Evolutionary conservation across 2,797 vertebrate species (phyloP).

Genomic region (Paguma larvata): DNA sequence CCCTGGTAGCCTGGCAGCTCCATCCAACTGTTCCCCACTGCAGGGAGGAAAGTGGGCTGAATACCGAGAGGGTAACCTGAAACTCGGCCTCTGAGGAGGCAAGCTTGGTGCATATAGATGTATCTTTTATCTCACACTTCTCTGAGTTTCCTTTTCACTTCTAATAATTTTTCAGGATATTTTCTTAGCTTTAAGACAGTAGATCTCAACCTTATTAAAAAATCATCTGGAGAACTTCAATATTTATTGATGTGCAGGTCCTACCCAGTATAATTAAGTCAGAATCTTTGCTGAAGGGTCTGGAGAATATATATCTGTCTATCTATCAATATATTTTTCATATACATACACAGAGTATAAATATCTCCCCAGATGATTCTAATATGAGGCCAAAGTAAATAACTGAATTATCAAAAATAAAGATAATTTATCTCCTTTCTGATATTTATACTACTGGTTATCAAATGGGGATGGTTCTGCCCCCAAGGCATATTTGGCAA

Average conservation of each 20-base stretch:
- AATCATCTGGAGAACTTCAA: background rate
- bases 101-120: background rate
- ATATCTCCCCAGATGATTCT: background rate
- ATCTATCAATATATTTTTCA: background rate
- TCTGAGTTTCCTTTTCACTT: constrained; percentile 7
- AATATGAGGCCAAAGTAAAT: background rate
- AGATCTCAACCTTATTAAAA: background rate
- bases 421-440: background rate
- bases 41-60: background rate
- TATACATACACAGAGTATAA: background rate
- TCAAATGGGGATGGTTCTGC: background rate
- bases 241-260: background rate
- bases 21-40: background rate
- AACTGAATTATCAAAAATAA: background rate
- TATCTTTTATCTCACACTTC: background rate
- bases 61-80: background rate
- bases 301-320: background rate
- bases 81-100: background rate
- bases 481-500: background rate
- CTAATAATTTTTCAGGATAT: background rate
- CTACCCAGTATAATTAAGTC: background rate
- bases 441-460: background rate
- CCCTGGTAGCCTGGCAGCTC: background rate
- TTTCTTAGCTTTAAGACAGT: constrained; percentile 25
- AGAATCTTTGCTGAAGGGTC: constrained; percentile 6